phyloP scores from a whole-genome alignment of 2,797 vertebrate species.

The Paramormyrops hopkinsi region DNA sequence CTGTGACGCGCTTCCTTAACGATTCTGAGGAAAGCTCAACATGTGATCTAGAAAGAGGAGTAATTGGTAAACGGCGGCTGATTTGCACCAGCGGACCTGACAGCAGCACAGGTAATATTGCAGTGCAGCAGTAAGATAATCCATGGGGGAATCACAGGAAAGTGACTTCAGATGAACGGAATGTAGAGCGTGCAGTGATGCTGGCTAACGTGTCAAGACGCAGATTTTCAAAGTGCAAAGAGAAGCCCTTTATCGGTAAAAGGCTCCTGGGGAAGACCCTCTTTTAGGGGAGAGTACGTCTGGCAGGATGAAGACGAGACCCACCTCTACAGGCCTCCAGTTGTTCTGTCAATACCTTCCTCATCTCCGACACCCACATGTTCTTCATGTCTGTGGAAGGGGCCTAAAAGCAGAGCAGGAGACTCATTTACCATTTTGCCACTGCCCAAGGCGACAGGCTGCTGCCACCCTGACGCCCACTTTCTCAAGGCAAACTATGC shows the following conservation, averaged over 20 bases:
- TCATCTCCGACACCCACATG: conserved; percentile 90
- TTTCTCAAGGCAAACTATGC: conserved; percentile 19
- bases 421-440: background rate
- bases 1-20: background rate
- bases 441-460: background rate
- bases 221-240: background rate
- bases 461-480: no score
- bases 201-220: background rate
- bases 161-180: background rate
- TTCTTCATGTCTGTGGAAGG: conserved; percentile 86
- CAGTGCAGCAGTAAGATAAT: background rate
- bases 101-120: background rate
- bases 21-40: background rate
- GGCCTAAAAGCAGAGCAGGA: conserved; percentile 59
- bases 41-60: background rate
- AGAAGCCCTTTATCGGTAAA: background rate
- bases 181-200: background rate
- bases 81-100: background rate
- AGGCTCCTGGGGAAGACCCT: background rate
- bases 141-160: background rate
- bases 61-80: background rate
- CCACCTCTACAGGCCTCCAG: conserved; percentile 84
- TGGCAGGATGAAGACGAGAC: background rate
- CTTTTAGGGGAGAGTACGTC: background rate
- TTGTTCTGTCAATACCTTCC: conserved; percentile 85